Base-by-base conservation (phyloP, 2,797 vertebrate species). In the Echeneis naucrates region DNA sequence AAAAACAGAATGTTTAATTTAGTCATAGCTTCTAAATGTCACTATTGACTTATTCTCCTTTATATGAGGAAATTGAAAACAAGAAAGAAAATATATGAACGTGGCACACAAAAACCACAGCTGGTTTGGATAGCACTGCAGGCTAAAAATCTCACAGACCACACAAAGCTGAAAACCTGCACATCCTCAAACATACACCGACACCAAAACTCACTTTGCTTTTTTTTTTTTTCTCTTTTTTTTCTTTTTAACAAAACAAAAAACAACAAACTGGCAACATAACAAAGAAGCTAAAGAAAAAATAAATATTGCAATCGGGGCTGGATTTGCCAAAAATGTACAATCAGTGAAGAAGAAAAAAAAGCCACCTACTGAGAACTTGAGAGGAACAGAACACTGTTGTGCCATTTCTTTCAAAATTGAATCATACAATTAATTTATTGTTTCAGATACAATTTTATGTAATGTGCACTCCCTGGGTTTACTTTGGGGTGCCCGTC, bases 271-370 rank as follows among this genome's bases (percentile, higher is more conserved):
- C 61, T 68, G 59, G 58, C 44, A 75, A 74, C 66, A 75, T 57
- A 83, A 69, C 61, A 76, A 83, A 77, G 71, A 71, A 32, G 60
- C 48, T 40, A 72, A 71, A 54, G 35, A 45, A 85, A 45, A 85
- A 70, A 69, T 59, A 84, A 81, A 85, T 80, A 81, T 72, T 47
- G 47, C 81, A 62, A 76, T 80, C 73, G 63, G 17, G 16, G 45
- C 57, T 61, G 76, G 68, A 73, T 81, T 75, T 80, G 78, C 77
- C 80, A 84, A 84, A 84, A 81, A 81, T 56, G 53, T 77, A 38
- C 76, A 81, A 60, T 82, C 64, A 47, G 37, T 50, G 71, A 68
- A 64, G 62, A 10, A n/a, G n/a, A 14, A 76, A 82, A 81, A 30
- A 72, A 74, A 55, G 53, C 56, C 47, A 73, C 45, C 65, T 44